Evolutionary conservation across 2,113 vertebrate genomes (phyloP), one percentile per base, ranked within the genome.

Genomic region (Stomatorhinus ivindoensis): DNA sequence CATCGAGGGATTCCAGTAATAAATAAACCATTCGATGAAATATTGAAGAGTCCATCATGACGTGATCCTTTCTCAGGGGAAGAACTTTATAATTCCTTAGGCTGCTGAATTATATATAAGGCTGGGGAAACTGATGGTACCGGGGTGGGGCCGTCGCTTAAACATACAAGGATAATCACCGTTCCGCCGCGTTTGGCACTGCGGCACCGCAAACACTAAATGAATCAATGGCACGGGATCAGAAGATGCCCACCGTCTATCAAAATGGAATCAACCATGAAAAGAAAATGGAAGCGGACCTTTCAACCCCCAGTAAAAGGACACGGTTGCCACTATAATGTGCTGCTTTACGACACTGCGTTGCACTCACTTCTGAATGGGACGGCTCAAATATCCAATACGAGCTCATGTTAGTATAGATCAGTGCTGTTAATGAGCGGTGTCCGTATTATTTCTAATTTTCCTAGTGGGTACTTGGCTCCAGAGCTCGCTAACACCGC

Each of bases 1-100:
- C 87, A 84, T 58, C 76, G 31, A 31, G 24, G 39, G 84, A 50
- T 50, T 88, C 7, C 65, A 61, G 89, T 90, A 69, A 92, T 89
- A 90, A 83, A 89, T 55, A 86, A 91, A 48, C 76, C 89, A 82
- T 13, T 10, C 86, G 88, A 89, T 89, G 65, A 8, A 65, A 88
- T 42, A 44, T 87, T 90, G 3, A 89, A 47, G 1, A 7, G 39
- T 90, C 15, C 89, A 84, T 55, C 90, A 46, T 87, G 58, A 90
- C 15, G 15, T 53, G 84, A 17, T 88, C 19, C 15, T 65, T 91
- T 46, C 87, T 91, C 53, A 88, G 53, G 85, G 87, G 55, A 51
- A 89, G 90, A 53, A 89, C 87, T 13, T 87, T 44, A 61, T 87
- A 58, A 87, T 87, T 87, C 55, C 31, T 53, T 50, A 65, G 51